Conservation (phyloP, 2,113 vertebrate genomes). For the Grus americana region DNA sequence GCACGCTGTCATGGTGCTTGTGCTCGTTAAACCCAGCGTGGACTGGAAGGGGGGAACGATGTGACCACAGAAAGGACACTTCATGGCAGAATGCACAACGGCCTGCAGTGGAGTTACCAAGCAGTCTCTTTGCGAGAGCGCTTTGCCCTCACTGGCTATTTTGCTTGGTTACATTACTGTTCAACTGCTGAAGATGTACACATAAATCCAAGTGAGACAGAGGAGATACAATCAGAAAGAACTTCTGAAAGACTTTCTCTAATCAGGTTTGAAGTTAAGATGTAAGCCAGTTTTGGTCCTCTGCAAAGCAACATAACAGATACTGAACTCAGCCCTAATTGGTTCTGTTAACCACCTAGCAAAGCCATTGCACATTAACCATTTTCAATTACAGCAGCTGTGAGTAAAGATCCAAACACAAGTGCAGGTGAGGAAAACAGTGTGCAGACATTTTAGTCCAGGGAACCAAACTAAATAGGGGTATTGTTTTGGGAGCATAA, state of each 20-base stretch:
- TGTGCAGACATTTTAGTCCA: background rate
- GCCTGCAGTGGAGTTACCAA: background rate
- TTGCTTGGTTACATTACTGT: background rate
- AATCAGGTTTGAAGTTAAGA: conserved; percentile 5
- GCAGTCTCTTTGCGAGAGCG: background rate
- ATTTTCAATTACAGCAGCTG: background rate
- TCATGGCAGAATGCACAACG: fast-evolving
- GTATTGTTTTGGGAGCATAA: background rate
- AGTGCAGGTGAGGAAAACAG: background rate
- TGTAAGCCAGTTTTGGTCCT: background rate
- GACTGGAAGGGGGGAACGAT: background rate
- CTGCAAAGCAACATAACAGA: background rate
- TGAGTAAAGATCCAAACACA: background rate
- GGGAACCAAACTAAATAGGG: background rate
- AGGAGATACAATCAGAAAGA: background rate
- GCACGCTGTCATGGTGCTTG: fast-evolving
- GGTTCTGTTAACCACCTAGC: background rate
- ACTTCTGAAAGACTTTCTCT: background rate
- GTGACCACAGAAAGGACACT: background rate
- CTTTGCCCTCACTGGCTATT: background rate
- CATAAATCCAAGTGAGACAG: fast-evolving
- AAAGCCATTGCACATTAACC: background rate
- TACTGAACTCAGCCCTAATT: conserved; percentile 17
- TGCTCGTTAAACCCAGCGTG: no score
- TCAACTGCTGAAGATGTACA: background rate